Evolutionary conservation across 2,797 vertebrate genomes (phyloP), one percentile per base, ranked within the genome.

Genomic region (Lepilemur ruficaudatus): DNA sequence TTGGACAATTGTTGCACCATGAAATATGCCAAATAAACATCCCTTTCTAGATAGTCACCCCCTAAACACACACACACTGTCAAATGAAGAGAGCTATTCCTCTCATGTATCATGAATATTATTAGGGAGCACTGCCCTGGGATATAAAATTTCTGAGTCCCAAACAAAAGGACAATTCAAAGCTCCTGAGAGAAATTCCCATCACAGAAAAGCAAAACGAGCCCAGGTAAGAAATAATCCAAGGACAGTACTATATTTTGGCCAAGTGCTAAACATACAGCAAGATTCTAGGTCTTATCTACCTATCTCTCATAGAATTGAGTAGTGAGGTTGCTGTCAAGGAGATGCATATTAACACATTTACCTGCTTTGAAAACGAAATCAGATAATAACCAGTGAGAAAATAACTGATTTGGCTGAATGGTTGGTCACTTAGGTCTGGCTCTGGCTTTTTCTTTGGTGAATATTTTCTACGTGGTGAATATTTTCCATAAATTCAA

Each of bases 401-500:
- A 80, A 95, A 95, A 75, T 48, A 70, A 89, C 3, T 43, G 50
- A 72, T 92, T 92, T 48, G 15, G 13, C 41, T 89, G 79, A 92
- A 67, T 28, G 20, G 25, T 48, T 90, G 63, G 8, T 11, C n/a
- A 78, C 7, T 52, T 11, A 89, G 3, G 4, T 67, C 52, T 65
- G 20, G 3, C 4, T 73, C 41, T 52, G 20, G 6, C 4, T 50
- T 59, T 79, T 59, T 48, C 6, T 38, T 52, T 46, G 38, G 30
- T 46, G 59, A 82, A 46, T 46, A 63, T 32, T 82, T 82, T 63
- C 41, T 38, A 28, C 41, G 57, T 41, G 25, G 13, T 90, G 12
- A 91, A 57, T 93, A 75, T 95, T 70, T 96, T 88, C 57, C 50
- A 80, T 59, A 75, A 80, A 91, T 4, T 57, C 22, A 92, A 48